phyloP scores from a whole-genome alignment of 1,140 invertebrate genomes.

The Mercenaria mercenaria region DNA sequence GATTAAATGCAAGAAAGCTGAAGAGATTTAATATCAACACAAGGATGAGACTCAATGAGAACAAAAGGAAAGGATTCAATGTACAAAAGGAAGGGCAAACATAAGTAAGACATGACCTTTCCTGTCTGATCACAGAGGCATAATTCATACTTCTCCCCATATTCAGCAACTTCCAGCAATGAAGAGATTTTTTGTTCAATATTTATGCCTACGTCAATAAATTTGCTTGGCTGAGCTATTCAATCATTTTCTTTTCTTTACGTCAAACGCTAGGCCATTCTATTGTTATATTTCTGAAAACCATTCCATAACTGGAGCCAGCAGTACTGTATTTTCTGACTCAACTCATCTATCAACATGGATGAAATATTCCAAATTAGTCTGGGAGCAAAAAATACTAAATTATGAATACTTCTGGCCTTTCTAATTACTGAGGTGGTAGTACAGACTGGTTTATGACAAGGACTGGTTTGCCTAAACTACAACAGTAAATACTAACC shows the following conservation, averaged over 20 bases:
- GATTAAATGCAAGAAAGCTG: too few species aligned
- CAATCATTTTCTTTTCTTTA: conserved; percentile 41
- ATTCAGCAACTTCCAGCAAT: too few species aligned
- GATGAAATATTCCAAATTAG: conserved; percentile 38
- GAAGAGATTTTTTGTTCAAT: too few species aligned
- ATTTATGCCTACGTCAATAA: conserved; percentile 1
- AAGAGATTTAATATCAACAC: too few species aligned
- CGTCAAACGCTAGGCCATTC: neutral
- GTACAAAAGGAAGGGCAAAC: too few species aligned
- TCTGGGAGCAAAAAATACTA: conserved; percentile 21
- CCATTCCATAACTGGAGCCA: conserved; percentile 21
- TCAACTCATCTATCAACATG: conserved; percentile 9
- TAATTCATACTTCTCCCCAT: too few species aligned
- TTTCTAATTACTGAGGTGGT: conserved; percentile 22
- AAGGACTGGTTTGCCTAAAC: neutral
- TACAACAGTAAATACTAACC: neutral
- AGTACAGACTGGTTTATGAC: conserved; percentile 37
- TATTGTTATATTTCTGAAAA: conserved; percentile 27
- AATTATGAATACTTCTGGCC: conserved; percentile 51
- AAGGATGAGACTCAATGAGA: too few species aligned
- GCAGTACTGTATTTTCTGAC: neutral
- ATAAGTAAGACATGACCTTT: too few species aligned
- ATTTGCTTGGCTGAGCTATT: conserved; percentile 1
- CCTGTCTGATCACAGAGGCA: too few species aligned
- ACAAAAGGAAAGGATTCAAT: too few species aligned